Evolutionary conservation across 2,797 vertebrate species (phyloP), one percentile per base, ranked within the genome.

Genomic region (Taeniopygia guttata): DNA sequence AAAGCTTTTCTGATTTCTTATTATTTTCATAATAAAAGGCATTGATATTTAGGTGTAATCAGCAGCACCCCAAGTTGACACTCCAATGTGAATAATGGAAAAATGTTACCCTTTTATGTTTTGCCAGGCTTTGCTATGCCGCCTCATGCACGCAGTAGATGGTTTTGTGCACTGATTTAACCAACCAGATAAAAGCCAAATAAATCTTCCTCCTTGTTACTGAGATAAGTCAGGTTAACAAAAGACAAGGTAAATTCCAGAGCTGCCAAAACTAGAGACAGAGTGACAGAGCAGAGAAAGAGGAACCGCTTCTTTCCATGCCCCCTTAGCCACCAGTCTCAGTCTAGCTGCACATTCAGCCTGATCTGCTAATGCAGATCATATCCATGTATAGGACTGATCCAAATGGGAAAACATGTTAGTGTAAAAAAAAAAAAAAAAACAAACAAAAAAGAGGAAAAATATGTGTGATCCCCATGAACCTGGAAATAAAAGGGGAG

Each of bases 11-110:
- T 72, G 40, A 72, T 74, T 40, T 27, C 3, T 59, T 60, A 46
- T 75, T 86, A 66, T 51, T 59, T 94, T 80, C 10, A 4, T 84
- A 87, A 63, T 88, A 83, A 88, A 95, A 96, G 82, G 94, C 90
- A 94, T 85, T 84, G 46, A 87, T 30, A 17, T 88, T 89, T 66
- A 69, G 46, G 46, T 80, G 27, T 72, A 59, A 62, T 45, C 62
- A 95, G 55, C 68, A 90, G 78, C 90, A 91, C 56, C 48, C 32
- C n/a, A 85, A 62, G 48, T 63, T 84, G 82, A 87, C 32, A 55
- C 84, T 59, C 36, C 18, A 54, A 46, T 20, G 62, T 7, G 21
- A 81, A 42, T 30, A 70, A 69, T n/a, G 20, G 60, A 22, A 87
- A 85, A 52, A 46, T 9, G 20, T 12, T 52, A n/a, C 22, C 29